phyloP scores from a whole-genome alignment of 1,140 invertebrate genomes.

The Trigoniulus corallinus region DNA sequence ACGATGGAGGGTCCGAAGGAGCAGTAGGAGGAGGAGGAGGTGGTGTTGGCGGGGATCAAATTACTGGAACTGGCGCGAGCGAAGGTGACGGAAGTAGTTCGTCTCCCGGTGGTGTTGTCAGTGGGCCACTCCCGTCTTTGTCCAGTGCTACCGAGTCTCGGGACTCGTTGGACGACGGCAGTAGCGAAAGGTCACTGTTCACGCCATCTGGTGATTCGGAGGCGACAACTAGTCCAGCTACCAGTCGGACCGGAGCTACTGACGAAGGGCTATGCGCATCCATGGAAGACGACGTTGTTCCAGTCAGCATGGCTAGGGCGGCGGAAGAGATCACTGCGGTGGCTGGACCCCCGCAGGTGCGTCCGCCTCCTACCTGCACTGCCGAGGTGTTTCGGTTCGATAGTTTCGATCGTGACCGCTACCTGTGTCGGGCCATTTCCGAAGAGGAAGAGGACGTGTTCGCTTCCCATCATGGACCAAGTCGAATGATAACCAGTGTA shows the following conservation, averaged over 20 bases:
- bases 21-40: conserved; percentile 1
- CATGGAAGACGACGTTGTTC: conserved; percentile 10
- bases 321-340: conserved; percentile 3
- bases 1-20: conserved; percentile 5
- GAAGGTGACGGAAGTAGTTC: conserved; percentile 21
- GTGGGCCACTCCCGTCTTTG: conserved; percentile 12
- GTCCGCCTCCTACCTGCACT: conserved; percentile 9
- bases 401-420: conserved; percentile 27
- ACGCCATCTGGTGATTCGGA: conserved; percentile 7
- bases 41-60: conserved; percentile 21
- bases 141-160: conserved; percentile 10
- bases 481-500: too few species aligned
- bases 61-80: conserved; percentile 21
- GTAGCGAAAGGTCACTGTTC: conserved; percentile 3
- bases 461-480: too few species aligned
- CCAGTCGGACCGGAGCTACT: background rate
- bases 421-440: conserved; percentile 23
- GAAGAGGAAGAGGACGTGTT: conserved; percentile 28
- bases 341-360: conserved; percentile 9
- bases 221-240: conserved; percentile 5
- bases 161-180: background rate
- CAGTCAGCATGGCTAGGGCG: conserved; percentile 7
- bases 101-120: background rate
- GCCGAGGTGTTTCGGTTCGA: conserved; percentile 36
- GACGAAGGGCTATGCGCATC: conserved; percentile 6